A percentile compares a stretch with the other conserved stretches of the same genome.
These are phyloP conservation scores for Centrocercus urophasianus DNA, from an alignment of 2,113 vertebrate species.

Conservation along the genomic window DNA sequence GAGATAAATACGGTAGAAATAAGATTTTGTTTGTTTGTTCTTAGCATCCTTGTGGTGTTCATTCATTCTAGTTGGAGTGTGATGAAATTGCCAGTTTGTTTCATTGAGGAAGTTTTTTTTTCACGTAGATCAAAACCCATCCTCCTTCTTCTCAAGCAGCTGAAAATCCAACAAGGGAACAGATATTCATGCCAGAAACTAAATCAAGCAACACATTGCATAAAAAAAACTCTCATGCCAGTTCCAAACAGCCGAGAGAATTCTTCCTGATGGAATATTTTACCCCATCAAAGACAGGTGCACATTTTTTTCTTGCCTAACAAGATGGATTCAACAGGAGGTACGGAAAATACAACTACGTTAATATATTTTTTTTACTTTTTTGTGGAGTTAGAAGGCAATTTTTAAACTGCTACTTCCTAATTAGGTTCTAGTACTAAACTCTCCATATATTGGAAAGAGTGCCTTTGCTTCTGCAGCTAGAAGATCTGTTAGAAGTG, in stretches of 20 bases:
- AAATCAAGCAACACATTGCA: conserved; percentile 51
- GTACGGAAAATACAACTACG: neutral
- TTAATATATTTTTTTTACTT: neutral
- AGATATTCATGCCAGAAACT: conserved; percentile 55
- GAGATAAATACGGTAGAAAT: neutral
- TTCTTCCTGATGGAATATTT: conserved; percentile 23
- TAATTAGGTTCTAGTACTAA: neutral
- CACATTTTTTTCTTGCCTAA: neutral
- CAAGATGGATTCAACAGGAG: neutral
- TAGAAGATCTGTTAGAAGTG: neutral
- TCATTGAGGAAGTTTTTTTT: conserved; percentile 53
- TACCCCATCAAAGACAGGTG: neutral
- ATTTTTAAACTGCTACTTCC: neutral
- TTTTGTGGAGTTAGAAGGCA: neutral
- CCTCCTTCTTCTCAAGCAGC: conserved; percentile 23
- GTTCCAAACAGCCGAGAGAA: neutral
- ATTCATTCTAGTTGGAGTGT: neutral
- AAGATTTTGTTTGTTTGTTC: neutral
- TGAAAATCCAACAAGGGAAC: conserved; percentile 54
- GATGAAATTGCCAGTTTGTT: neutral
- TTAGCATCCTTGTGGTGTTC: neutral
- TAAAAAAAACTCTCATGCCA: neutral
- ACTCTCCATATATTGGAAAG: neutral
- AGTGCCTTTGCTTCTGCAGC: neutral
- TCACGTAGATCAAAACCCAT: conserved; percentile 12